phyloP scores from a whole-genome alignment of 2,113 vertebrate genomes.

The Myanophis thanlyinensis region DNA sequence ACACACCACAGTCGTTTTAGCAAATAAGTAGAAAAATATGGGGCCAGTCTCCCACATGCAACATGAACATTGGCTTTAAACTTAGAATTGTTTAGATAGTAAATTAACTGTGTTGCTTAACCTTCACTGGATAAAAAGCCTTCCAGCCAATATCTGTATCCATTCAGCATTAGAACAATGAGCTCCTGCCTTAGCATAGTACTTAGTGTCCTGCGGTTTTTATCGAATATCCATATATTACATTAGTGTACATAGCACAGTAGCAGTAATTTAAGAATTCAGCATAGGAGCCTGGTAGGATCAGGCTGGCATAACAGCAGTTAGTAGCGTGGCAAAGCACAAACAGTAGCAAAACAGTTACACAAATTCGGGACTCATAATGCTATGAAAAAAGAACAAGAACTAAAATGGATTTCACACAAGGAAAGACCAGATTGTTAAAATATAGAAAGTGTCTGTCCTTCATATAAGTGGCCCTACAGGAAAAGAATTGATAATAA shows the following conservation, averaged over 20 bases:
- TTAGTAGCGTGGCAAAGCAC: slow-evolving; percentile 19
- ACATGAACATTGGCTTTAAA: slow-evolving; percentile 57
- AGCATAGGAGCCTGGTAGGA: slow-evolving; percentile 6
- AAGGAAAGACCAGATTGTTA: not conserved
- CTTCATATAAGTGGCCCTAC: not conserved
- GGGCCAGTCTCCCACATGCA: slow-evolving; percentile 49
- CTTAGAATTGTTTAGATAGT: slow-evolving; percentile 56
- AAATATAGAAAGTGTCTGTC: not conserved
- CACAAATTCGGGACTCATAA: not conserved
- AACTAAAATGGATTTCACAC: slow-evolving; percentile 5
- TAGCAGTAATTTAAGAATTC: slow-evolving; percentile 29
- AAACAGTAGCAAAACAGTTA: slow-evolving; percentile 20
- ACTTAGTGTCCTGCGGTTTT: slow-evolving; percentile 35
- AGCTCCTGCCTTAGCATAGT: slow-evolving; percentile 16
- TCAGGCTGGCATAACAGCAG: slow-evolving; percentile 39
- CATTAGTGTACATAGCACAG: slow-evolving; percentile 35
- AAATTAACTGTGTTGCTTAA: slow-evolving; percentile 66
- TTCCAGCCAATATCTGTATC: slow-evolving; percentile 54
- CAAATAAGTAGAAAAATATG: slow-evolving; percentile 59
- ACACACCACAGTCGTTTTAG: slow-evolving; percentile 17
- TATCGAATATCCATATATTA: slow-evolving; percentile 45
- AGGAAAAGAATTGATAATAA: not conserved
- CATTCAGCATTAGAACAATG: slow-evolving; percentile 46
- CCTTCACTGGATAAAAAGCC: slow-evolving; percentile 48
- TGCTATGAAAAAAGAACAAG: slow-evolving; percentile 4